Percentiles rank a stretch among this genome's conserved stretches.
Evolutionary conservation across 30 jellyfish, hydroid and myxozoan genomes (phyloP).

Genomic region (Turritopsis rubra): DNA sequence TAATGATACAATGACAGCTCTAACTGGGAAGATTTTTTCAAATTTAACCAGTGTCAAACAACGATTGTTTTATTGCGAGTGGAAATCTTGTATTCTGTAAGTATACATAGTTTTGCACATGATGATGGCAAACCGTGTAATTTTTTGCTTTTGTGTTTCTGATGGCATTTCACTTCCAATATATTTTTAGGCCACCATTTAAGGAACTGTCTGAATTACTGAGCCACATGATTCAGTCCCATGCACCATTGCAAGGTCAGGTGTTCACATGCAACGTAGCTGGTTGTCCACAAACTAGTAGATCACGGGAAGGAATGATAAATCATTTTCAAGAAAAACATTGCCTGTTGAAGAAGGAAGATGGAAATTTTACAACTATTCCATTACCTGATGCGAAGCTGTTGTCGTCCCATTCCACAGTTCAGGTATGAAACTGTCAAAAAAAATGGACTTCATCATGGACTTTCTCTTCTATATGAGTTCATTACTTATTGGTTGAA

Average conservation of each 20-base stretch:
- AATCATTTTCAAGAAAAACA: conserved; percentile 67
- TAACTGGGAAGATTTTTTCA: background rate
- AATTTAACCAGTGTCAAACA: background rate
- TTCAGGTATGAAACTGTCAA: background rate
- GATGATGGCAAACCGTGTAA: background rate
- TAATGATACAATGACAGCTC: background rate
- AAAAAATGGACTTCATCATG: background rate
- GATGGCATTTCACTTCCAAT: background rate
- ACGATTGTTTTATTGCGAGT: background rate
- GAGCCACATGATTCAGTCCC: conserved; percentile 72
- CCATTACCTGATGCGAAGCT: background rate
- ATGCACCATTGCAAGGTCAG: conserved; percentile 82
- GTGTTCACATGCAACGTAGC: conserved; percentile 48
- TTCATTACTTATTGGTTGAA: too few species aligned
- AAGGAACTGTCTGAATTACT: conserved; percentile 31
- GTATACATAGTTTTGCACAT: too few species aligned
- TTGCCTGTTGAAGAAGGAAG: conserved; percentile 4
- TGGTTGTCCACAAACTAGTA: conserved; percentile 54
- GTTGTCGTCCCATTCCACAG: background rate
- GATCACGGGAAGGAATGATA: conserved; percentile 72
- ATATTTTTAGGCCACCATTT: conserved; percentile 15
- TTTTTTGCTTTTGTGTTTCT: background rate
- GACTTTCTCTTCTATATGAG: background rate
- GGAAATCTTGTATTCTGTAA: background rate
- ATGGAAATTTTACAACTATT: background rate